phyloP scores from a whole-genome alignment of 2,113 vertebrate genomes.

The Fukomys damarensis region DNA sequence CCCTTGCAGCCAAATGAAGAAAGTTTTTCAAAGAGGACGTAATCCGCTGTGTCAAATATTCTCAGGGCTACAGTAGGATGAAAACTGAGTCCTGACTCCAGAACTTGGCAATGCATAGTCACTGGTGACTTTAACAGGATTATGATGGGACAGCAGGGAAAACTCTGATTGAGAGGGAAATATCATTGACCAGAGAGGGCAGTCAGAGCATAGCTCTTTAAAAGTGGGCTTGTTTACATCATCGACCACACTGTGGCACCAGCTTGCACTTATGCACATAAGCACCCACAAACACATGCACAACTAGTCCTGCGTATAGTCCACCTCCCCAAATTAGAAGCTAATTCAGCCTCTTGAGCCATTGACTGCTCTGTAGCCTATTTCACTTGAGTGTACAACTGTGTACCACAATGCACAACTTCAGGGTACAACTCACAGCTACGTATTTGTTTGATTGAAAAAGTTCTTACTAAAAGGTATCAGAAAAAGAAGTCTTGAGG shows the following conservation, averaged over 20 bases:
- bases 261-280: not conserved
- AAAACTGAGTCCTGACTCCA: not conserved
- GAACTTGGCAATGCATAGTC: not conserved
- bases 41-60: not conserved
- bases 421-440: not conserved
- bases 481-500: slow-evolving; percentile 43
- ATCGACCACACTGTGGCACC: not conserved
- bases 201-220: not conserved
- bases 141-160: not conserved
- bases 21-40: not conserved
- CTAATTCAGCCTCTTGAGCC: not conserved
- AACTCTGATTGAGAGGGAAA: not conserved
- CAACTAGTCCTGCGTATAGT: not conserved
- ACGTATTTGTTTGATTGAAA: slow-evolving; percentile 18
- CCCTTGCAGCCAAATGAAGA: not conserved
- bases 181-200: not conserved
- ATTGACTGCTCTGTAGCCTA: not conserved
- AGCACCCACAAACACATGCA: not conserved
- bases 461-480: slow-evolving; percentile 58
- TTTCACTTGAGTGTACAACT: slow-evolving; percentile 35
- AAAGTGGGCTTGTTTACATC: not conserved
- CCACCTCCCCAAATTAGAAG: not conserved
- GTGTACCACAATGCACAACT: too few relatives aligned
- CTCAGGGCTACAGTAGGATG: not conserved
- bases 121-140: not conserved